Evolutionary conservation across 1,140 invertebrate genomes (phyloP).

Genomic region (Zaprionus tsacasi): DNA sequence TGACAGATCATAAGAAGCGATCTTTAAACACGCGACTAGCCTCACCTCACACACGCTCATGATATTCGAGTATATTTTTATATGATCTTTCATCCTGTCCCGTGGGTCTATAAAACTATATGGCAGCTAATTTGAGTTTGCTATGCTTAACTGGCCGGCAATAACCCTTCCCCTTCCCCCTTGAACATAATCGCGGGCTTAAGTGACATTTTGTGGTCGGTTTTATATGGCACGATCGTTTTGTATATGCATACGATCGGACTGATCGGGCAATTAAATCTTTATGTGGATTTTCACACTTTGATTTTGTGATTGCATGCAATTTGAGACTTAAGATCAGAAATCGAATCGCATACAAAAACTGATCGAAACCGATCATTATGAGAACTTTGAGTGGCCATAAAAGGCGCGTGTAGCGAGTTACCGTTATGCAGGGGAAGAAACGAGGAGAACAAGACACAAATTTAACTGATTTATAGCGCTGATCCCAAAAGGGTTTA

Average conservation of each 20-base stretch:
- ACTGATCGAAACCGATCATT: conserved; percentile 16
- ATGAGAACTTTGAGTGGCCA: conserved; percentile 31
- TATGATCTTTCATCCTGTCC: conserved; percentile 1
- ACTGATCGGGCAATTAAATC: conserved; percentile 64
- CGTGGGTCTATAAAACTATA: conserved; percentile 48
- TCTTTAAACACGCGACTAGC: conserved; percentile 12
- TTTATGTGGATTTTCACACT: conserved; percentile 71
- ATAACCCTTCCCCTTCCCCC: conserved; percentile 2
- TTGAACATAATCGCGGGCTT: conserved; percentile 21
- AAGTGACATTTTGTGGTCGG: conserved; percentile 51
- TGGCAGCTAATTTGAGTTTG: conserved; percentile 37
- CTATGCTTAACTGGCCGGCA: conserved; percentile 13
- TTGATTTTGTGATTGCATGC: conserved; percentile 60
- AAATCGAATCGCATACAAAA: neutral
- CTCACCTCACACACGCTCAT: neutral
- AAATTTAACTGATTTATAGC: conserved; percentile 65
- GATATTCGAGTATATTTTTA: conserved; percentile 3
- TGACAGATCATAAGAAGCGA: conserved; percentile 31
- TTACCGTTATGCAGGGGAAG: conserved; percentile 40
- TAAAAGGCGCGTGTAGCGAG: conserved; percentile 43
- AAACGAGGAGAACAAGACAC: neutral
- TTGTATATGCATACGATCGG: conserved; percentile 61
- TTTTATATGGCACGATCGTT: conserved; percentile 37
- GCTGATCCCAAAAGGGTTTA: conserved; percentile 59
- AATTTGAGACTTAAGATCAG: conserved; percentile 37